phyloP scores from a whole-genome alignment of 1,140 invertebrate genomes.

The Apis cerana region DNA sequence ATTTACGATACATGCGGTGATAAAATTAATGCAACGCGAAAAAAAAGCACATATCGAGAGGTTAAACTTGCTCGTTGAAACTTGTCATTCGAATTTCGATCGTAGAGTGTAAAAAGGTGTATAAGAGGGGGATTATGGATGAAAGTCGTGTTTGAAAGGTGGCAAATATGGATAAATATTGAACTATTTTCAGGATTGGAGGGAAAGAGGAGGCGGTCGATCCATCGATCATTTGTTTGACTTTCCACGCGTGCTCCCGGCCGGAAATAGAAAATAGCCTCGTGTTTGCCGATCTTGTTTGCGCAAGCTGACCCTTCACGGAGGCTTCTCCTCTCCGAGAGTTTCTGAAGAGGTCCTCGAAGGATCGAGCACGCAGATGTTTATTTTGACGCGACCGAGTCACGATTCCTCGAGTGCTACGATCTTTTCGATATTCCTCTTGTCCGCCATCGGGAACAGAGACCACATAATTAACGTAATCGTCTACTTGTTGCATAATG shows the following conservation, averaged over 20 bases:
- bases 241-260: conserved; percentile 57
- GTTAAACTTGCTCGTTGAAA: no score
- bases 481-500: no score
- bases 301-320: conserved; percentile 70
- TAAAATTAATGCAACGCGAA: not conserved
- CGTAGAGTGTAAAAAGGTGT: not conserved
- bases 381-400: conserved; percentile 71
- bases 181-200: conserved; percentile 9
- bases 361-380: conserved; percentile 71
- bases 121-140: not conserved
- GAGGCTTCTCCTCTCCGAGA: conserved; percentile 59
- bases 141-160: conserved; percentile 6
- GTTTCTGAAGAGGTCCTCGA: conserved; percentile 62
- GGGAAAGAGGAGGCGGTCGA: conserved; percentile 3
- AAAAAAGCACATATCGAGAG: no score
- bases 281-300: conserved; percentile 67
- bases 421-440: conserved; percentile 16
- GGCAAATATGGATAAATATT: conserved; percentile 21
- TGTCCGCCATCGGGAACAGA: no score
- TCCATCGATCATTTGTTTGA: conserved; percentile 54
- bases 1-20: not conserved
- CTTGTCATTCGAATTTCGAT: no score
- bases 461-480: not conserved
- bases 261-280: conserved; percentile 66
- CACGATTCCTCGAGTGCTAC: conserved; percentile 59